phyloP scores from a whole-genome alignment of 2,888 invertebrate species.

The Mesodorylaimus sp. region DNA sequence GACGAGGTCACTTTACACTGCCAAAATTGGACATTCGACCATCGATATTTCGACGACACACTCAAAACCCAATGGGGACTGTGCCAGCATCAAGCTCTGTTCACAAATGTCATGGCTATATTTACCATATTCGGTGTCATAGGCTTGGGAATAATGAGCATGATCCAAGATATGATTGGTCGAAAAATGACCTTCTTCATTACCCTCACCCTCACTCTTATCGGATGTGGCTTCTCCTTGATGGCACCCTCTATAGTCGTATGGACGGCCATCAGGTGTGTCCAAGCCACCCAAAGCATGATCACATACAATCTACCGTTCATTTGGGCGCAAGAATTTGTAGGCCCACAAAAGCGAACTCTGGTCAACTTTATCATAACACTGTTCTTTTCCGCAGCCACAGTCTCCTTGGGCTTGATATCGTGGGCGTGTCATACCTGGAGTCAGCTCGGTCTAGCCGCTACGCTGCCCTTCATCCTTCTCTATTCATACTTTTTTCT shows the following conservation, averaged over 20 bases:
- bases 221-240: neutral
- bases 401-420: constrained; percentile 1
- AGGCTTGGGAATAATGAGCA: neutral
- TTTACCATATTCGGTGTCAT: neutral
- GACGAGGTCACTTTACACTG: neutral
- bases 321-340: constrained; percentile 6
- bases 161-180: neutral
- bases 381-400: neutral
- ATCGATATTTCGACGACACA: neutral
- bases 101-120: no score
- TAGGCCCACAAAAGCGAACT: constrained; percentile 2
- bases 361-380: constrained; percentile 3
- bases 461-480: neutral
- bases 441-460: neutral
- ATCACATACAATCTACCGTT: neutral
- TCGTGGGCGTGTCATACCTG: constrained; percentile 1
- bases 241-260: no score
- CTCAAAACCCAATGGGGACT: neutral
- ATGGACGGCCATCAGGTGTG: no score
- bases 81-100: neutral
- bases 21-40: neutral
- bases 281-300: no score
- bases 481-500: neutral
- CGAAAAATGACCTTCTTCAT: neutral
- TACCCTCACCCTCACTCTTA: neutral